Base-by-base conservation (phyloP, 1,140 invertebrate species). In the Sycobia sp. region DNA sequence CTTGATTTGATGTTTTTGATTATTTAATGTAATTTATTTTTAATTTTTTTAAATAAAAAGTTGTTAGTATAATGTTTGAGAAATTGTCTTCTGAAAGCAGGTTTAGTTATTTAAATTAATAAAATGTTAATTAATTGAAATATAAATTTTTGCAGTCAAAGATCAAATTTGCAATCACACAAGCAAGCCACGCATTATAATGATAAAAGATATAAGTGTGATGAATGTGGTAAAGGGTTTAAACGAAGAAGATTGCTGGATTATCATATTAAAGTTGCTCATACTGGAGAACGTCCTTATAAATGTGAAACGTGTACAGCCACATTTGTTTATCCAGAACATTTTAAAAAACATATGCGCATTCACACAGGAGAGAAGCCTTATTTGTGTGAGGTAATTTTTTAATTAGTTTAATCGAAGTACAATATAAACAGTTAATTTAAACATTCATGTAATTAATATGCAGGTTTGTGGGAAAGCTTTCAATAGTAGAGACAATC, bases 381-480 rank as follows among this genome's bases (percentile, higher is more conserved):
- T 0, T 94, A 87, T 68, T 72, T 84, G 2, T 95, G 92, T 67
- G 90, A 92, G 81, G 88, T 89, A 72, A 71, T 63, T 50, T n/a
- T n/a, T n/a, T n/a, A n/a, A n/a, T n/a, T 32, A 62, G n/a, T n/a
- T n/a, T n/a, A n/a, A n/a, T 62, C 65, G 61, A n/a, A 8, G 36
- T 47, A 25, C 14, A 34, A 56, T 3, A 50, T 49, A 53, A n/a
- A 38, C 13, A 20, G 16, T 46, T 32, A n/a, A n/a, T n/a, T n/a
- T n/a, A n/a, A n/a, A n/a, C 11, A 7, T 32, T 32, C 4, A 32
- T 43, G 65, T 20, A 22, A 51, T 67, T 75, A 38, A n/a, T n/a
- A n/a, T n/a, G n/a, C 68, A 88, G 86, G 87, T 92, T n/a, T 95
- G 93, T 75, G 90, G 90, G n/a, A 93, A 93, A 75, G 85, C 87